These are phyloP conservation scores for Megaptera novaeangliae DNA, from an alignment of 2,113 vertebrate genomes.

Conservation along the genomic window DNA sequence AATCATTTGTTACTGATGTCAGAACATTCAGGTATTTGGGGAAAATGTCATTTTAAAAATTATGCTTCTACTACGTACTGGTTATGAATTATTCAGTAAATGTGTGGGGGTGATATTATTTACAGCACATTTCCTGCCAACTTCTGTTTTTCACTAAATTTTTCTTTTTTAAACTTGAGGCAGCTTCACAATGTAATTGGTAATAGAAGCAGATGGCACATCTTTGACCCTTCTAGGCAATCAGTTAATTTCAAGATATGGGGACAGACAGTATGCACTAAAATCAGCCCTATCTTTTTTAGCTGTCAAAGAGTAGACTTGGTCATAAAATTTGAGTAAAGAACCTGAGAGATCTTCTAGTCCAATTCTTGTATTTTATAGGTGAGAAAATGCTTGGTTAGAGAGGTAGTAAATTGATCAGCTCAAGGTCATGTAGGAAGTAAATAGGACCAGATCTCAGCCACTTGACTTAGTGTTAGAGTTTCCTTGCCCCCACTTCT, in stretches of 20 bases:
- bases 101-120: constrained; percentile 53
- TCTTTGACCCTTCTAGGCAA: constrained; percentile 59
- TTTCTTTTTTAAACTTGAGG: constrained; percentile 25
- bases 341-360: constrained; percentile 50
- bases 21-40: constrained; percentile 54
- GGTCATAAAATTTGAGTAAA: constrained; percentile 60
- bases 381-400: constrained; percentile 43
- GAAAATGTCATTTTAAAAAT: constrained; percentile 62
- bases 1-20: constrained; percentile 63
- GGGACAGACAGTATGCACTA: constrained; percentile 60
- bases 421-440: constrained; percentile 10
- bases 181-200: constrained; percentile 43
- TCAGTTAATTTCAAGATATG: constrained; percentile 58
- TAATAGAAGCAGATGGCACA: constrained; percentile 52
- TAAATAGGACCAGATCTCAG: neutral
- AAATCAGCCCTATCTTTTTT: constrained; percentile 71
- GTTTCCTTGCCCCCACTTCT: neutral
- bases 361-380: constrained; percentile 34
- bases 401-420: constrained; percentile 48
- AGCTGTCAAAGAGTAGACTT: constrained; percentile 63
- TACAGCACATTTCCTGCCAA: constrained; percentile 69
- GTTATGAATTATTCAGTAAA: constrained; percentile 70
- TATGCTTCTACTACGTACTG: constrained; percentile 55
- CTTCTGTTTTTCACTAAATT: constrained; percentile 71
- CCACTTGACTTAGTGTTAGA: neutral